Conservation (phyloP, 2,888 invertebrate genomes). For the Pheosia tremula region DNA sequence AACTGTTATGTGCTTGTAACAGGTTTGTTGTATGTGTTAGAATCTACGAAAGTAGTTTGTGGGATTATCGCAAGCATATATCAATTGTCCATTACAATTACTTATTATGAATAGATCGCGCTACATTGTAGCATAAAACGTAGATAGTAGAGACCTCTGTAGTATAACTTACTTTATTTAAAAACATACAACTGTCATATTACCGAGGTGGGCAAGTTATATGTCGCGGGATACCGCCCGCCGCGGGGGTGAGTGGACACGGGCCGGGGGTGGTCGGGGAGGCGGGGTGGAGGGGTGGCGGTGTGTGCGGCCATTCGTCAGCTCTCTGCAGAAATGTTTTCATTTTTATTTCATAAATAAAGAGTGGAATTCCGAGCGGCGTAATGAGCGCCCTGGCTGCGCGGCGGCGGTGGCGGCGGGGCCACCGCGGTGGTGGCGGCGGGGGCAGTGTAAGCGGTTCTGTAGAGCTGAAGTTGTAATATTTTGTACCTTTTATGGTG, state of each 20-base stretch:
- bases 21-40: no score
- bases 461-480: neutral
- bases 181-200: slow-evolving; percentile 44
- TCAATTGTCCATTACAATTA: neutral
- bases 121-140: slow-evolving; percentile 10
- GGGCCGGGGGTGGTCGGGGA: slow-evolving; percentile 20
- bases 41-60: no score
- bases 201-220: slow-evolving; percentile 26
- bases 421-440: no score
- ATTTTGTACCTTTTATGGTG: no score
- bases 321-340: slow-evolving; percentile 78
- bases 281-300: slow-evolving; percentile 21
- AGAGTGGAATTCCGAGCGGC: slow-evolving; percentile 66
- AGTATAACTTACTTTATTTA: slow-evolving; percentile 40
- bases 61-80: no score
- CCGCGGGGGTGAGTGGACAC: slow-evolving; percentile 20
- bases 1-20: slow-evolving; percentile 1
- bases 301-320: slow-evolving; percentile 64
- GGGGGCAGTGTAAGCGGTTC: neutral
- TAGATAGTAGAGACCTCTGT: slow-evolving; percentile 11
- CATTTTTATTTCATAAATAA: slow-evolving; percentile 84
- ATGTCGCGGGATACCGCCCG: slow-evolving; percentile 24
- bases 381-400: slow-evolving; percentile 59
- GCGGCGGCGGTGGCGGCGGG: no score
- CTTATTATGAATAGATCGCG: slow-evolving; percentile 5